Evolutionary conservation across 2,888 invertebrate species (phyloP).

Genomic region (Drosophila sordidula): DNA sequence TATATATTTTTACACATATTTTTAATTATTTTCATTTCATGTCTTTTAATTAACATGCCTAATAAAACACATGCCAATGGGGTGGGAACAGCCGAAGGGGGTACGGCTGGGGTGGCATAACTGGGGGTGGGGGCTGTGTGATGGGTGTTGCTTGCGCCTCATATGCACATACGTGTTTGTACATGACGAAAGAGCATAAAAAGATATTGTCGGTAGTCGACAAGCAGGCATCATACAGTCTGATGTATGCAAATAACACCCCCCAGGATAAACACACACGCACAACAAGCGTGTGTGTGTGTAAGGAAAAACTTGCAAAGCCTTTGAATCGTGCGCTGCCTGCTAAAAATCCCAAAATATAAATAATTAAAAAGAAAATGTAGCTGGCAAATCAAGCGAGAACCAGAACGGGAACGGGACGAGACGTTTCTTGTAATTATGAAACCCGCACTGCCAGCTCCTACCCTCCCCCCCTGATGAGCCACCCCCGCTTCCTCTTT

Average conservation of each 20-base stretch:
- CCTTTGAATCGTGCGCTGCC: constrained; percentile 74
- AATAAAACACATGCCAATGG: constrained; percentile 78
- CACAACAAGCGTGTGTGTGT: constrained; percentile 10
- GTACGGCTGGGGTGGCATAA: neutral
- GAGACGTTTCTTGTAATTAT: constrained; percentile 50
- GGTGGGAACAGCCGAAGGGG: constrained; percentile 12
- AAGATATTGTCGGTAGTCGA: constrained; percentile 70
- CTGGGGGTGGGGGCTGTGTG: constrained; percentile 1
- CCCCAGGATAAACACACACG: constrained; percentile 24
- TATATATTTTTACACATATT: constrained; percentile 67
- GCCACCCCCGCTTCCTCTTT: constrained; percentile 38
- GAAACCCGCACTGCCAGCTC: constrained; percentile 15
- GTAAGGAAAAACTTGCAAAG: constrained; percentile 52
- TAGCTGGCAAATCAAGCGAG: constrained; percentile 79
- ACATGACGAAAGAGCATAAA: constrained; percentile 59
- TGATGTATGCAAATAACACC: constrained; percentile 78
- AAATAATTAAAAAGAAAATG: constrained; percentile 81
- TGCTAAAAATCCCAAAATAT: constrained; percentile 81
- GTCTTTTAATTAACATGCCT: constrained; percentile 81
- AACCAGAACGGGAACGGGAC: constrained; percentile 19
- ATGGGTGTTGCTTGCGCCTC: constrained; percentile 20
- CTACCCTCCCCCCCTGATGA: neutral
- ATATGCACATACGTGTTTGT: constrained; percentile 19
- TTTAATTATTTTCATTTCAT: constrained; percentile 83
- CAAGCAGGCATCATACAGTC: constrained; percentile 51